These are phyloP conservation scores for Steinernema hermaphroditum DNA, from an alignment of 2,888 invertebrate genomes.

Conservation along the genomic window DNA sequence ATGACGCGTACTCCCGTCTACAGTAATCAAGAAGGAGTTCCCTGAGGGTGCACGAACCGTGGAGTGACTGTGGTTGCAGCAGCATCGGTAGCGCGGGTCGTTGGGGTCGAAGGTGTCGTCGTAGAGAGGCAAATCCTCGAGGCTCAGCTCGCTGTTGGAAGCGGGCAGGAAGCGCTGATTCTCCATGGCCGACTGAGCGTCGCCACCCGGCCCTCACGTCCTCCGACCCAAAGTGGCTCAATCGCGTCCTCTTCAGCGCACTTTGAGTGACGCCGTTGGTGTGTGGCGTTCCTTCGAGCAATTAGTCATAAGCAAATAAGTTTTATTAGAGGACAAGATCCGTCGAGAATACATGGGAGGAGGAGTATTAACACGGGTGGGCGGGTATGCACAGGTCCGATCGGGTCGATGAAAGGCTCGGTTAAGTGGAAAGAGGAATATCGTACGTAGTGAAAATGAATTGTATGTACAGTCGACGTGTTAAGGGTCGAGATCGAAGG, in stretches of 20 bases:
- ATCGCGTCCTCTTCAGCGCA: not conserved
- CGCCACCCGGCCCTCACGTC: not conserved
- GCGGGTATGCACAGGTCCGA: slow-evolving; percentile 13
- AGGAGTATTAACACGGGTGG: slow-evolving; percentile 24
- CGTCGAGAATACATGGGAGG: not conserved
- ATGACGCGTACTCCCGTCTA: slow-evolving; percentile 57
- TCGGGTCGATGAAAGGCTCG: slow-evolving; percentile 26
- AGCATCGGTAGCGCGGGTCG: slow-evolving; percentile 49
- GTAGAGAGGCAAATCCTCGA: not conserved
- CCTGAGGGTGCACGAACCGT: slow-evolving; percentile 36
- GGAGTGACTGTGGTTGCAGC: slow-evolving; percentile 49
- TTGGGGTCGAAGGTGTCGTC: slow-evolving; percentile 45
- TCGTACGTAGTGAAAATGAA: slow-evolving; percentile 9
- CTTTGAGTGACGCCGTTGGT: slow-evolving; percentile 3
- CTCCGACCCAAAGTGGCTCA: slow-evolving; percentile 5
- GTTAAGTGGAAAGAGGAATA: slow-evolving; percentile 28
- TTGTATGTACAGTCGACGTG: slow-evolving; percentile 26
- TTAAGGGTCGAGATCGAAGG: slow-evolving; percentile 26
- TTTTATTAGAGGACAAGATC: slow-evolving; percentile 26
- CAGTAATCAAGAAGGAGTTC: not conserved
- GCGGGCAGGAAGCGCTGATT: not conserved
- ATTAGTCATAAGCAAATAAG: slow-evolving; percentile 23
- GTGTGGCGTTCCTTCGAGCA: slow-evolving; percentile 6
- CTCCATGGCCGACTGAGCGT: slow-evolving; percentile 15
- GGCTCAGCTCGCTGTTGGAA: slow-evolving; percentile 17